Conservation (phyloP, 2,888 invertebrate species). For the Himalopsyche anomala region DNA sequence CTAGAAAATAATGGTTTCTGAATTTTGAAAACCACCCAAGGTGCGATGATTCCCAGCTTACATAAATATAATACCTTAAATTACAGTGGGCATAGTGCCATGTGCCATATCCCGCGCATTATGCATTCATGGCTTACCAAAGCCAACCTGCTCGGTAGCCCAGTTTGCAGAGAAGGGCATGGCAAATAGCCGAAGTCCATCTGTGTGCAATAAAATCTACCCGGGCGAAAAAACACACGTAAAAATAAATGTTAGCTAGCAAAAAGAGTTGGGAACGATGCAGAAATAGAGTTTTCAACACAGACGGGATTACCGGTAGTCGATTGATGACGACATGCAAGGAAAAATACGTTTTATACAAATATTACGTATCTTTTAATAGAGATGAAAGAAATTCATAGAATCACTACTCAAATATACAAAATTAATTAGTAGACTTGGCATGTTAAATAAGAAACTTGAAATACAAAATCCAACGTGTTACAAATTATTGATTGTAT, state of each 20-base stretch:
- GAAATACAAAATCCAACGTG: too few species aligned
- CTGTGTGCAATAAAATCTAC: conserved; percentile 42
- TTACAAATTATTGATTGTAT: too few species aligned
- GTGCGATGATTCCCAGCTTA: too few species aligned
- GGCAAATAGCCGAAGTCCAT: conserved; percentile 44
- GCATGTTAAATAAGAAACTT: too few species aligned
- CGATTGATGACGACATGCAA: neutral
- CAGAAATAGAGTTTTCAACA: conserved; percentile 28
- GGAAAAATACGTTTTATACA: too few species aligned
- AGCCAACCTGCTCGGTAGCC: conserved; percentile 29
- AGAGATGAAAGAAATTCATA: too few species aligned
- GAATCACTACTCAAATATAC: too few species aligned
- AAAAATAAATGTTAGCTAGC: conserved; percentile 28
- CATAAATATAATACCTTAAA: neutral
- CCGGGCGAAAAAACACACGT: conserved; percentile 44
- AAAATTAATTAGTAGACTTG: too few species aligned
- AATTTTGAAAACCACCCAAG: too few species aligned
- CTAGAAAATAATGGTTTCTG: too few species aligned
- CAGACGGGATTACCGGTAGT: conserved; percentile 2
- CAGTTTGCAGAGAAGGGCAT: conserved; percentile 33
- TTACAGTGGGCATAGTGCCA: conserved; percentile 20
- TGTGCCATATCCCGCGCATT: conserved; percentile 37
- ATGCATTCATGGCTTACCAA: conserved; percentile 22
- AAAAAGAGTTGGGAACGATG: conserved; percentile 27
- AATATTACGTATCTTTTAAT: too few species aligned